These are phyloP conservation scores for Archegozetes longisetosus DNA, from an alignment of 1,140 invertebrate genomes.

Conservation along the genomic window DNA sequence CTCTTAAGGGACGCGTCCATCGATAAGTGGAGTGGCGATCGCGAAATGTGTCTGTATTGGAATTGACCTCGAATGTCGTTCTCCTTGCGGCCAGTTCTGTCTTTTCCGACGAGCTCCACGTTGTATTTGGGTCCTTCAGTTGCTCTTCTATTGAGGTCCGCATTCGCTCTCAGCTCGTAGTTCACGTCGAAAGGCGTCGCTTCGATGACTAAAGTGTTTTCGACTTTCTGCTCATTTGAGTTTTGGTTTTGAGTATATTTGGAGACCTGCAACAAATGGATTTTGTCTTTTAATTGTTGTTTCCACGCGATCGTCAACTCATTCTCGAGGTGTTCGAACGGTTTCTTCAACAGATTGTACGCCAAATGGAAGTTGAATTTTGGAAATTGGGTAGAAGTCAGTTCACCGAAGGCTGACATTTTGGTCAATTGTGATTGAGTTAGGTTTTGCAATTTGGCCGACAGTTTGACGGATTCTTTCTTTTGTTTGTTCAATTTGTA, in stretches of 20 bases:
- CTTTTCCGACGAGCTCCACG: background rate
- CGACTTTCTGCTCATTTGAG: background rate
- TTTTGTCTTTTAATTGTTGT: background rate
- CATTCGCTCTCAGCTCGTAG: slow-evolving; percentile 8
- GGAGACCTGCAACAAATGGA: slow-evolving; percentile 1
- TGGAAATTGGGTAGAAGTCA: background rate
- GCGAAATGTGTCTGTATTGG: background rate
- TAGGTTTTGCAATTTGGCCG: slow-evolving; percentile 4
- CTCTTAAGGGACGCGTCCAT: slow-evolving; percentile 2
- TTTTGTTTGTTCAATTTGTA: background rate
- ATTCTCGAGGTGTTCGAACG: slow-evolving; percentile 9
- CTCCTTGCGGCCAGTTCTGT: background rate
- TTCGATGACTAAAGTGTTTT: background rate
- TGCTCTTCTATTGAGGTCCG: background rate
- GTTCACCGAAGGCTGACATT: background rate
- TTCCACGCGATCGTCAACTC: slow-evolving; percentile 8
- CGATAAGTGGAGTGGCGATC: background rate
- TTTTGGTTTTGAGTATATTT: background rate
- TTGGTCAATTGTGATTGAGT: background rate
- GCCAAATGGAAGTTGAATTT: background rate
- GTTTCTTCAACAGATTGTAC: background rate
- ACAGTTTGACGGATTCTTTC: background rate
- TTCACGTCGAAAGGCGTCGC: background rate
- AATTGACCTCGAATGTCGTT: background rate
- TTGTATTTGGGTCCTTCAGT: background rate